Conservation (phyloP, 2,888 invertebrate genomes). For the Ptychoptera albimana region DNA sequence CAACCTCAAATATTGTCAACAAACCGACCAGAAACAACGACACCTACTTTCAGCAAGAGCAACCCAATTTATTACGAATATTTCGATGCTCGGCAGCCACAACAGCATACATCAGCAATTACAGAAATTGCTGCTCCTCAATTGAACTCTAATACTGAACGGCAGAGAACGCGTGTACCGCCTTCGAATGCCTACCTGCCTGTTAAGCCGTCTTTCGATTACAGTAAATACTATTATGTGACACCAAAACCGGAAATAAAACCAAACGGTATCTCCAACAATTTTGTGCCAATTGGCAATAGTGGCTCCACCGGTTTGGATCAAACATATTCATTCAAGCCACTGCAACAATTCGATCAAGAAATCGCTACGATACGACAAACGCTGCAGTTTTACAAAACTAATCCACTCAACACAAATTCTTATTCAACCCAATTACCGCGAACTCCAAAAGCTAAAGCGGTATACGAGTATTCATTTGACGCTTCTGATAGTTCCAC, state of each 20-base stretch:
- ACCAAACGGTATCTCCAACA: conserved; percentile 17
- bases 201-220: conserved; percentile 8
- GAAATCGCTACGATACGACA: conserved; percentile 50
- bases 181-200: conserved; percentile 8
- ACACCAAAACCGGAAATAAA: conserved; percentile 38
- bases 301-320: conserved; percentile 3
- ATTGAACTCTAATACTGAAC: neutral
- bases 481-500: conserved; percentile 38
- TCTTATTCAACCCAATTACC: conserved; percentile 15
- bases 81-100: conserved; percentile 20
- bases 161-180: neutral
- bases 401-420: conserved; percentile 30
- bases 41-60: conserved; percentile 19
- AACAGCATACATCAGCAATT: too few relatives aligned
- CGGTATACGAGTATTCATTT: conserved; percentile 57
- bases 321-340: conserved; percentile 11
- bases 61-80: conserved; percentile 31
- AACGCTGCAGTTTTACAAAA: conserved; percentile 43
- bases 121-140: conserved; percentile 12
- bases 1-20: conserved; percentile 13
- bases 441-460: conserved; percentile 31
- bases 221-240: conserved; percentile 25
- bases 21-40: conserved; percentile 9
- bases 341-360: conserved; percentile 41
- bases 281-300: conserved; percentile 7